Percentiles rank a stretch among this genome's conserved stretches.
These are phyloP conservation scores for Lypha dubia DNA, from an alignment of 2,888 invertebrate species.

Conservation along the genomic window DNA sequence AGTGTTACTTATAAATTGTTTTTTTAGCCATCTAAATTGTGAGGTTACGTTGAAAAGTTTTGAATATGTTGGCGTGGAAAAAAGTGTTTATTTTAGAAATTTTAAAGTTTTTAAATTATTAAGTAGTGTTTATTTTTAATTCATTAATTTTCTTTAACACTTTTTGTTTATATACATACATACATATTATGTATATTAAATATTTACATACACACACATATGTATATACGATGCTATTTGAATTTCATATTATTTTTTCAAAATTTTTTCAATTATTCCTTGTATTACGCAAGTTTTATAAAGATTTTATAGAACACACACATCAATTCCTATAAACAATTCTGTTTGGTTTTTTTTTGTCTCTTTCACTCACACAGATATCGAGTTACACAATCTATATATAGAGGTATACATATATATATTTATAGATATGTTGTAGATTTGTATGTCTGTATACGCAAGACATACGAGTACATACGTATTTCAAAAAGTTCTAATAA, in stretches of 20 bases:
- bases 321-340: background rate
- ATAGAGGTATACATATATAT: slow-evolving; percentile 2
- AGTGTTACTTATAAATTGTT: too few species aligned
- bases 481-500: background rate
- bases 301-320: slow-evolving; percentile 28
- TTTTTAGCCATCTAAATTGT: too few species aligned
- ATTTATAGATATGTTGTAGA: background rate
- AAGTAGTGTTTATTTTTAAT: too few species aligned
- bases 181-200: too few species aligned
- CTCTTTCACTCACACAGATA: slow-evolving; percentile 52
- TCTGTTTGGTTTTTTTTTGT: slow-evolving; percentile 18
- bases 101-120: too few species aligned
- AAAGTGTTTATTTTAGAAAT: too few species aligned
- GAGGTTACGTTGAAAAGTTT: too few species aligned
- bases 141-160: background rate
- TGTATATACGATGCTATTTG: too few species aligned
- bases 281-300: slow-evolving; percentile 35
- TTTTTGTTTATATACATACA: too few species aligned
- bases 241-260: background rate
- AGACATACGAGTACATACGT: too few species aligned
- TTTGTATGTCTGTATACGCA: background rate
- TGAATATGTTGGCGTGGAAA: too few species aligned
- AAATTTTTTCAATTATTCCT: slow-evolving; percentile 3
- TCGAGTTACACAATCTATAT: slow-evolving; percentile 35
- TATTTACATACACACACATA: too few species aligned